Percentiles rank a stretch among this genome's conserved stretches.
Evolutionary conservation across 2,113 vertebrate species (phyloP).

Genomic region (Apteryx owenii): DNA sequence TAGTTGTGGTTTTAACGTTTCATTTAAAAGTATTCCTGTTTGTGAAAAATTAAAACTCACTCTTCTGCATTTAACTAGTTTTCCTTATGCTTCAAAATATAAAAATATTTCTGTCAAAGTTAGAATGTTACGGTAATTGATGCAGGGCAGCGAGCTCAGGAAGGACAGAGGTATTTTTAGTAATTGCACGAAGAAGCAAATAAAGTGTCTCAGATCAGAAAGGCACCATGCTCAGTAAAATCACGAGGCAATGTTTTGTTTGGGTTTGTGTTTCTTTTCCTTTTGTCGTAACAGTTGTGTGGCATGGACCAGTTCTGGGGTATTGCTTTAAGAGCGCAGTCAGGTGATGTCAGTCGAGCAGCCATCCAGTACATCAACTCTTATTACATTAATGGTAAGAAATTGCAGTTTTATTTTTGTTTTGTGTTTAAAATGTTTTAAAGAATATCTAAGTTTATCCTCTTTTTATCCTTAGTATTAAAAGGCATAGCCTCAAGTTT

Average conservation of each 20-base stretch:
- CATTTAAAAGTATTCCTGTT: not conserved
- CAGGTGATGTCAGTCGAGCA: conserved; percentile 96
- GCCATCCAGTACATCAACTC: conserved; percentile 99
- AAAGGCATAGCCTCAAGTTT: not conserved
- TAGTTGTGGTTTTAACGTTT: not conserved
- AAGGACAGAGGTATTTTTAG: not conserved
- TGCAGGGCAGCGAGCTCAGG: not conserved
- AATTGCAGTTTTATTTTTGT: not conserved
- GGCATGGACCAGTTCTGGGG: conserved; percentile 99
- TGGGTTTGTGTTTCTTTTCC: not conserved
- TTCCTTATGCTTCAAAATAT: not conserved
- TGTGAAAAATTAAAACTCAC: not conserved
- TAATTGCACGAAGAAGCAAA: not conserved
- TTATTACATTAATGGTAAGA: conserved; percentile 97
- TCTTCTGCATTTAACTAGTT: not conserved
- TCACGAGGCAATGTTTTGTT: not conserved
- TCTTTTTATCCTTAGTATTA: not conserved
- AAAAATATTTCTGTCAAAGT: not conserved
- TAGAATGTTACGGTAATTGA: not conserved
- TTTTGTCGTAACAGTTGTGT: conserved; percentile 83
- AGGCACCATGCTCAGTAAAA: not conserved
- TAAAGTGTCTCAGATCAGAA: not conserved
- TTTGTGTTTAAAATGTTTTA: not conserved
- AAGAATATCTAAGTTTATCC: not conserved
- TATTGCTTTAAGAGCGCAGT: conserved; percentile 94